Conservation (phyloP, 2,113 vertebrate species). For the Saimiri boliviensis region DNA sequence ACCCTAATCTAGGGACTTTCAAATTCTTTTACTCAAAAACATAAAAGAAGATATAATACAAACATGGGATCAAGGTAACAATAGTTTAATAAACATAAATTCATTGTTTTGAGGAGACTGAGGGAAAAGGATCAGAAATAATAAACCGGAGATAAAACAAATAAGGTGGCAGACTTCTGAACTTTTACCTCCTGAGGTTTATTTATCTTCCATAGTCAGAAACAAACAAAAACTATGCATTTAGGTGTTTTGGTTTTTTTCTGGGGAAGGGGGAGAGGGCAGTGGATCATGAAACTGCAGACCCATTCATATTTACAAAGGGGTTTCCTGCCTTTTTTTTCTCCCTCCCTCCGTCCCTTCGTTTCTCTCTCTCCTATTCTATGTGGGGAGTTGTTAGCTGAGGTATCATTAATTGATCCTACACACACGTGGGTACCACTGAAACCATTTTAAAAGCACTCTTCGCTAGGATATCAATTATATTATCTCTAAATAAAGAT, state of each 20-base stretch:
- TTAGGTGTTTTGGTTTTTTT: neutral
- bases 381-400: neutral
- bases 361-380: neutral
- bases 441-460: neutral
- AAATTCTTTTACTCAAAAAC: neutral
- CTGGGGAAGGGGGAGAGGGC: neutral
- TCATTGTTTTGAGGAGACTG: neutral
- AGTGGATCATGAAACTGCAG: neutral
- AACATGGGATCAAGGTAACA: neutral
- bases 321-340: neutral
- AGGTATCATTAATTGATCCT: neutral
- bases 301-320: neutral
- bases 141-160: neutral
- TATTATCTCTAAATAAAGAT: neutral
- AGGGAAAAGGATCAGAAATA: constrained; percentile 17
- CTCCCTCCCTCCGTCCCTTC: too few relatives aligned
- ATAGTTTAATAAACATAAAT: neutral
- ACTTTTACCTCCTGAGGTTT: neutral
- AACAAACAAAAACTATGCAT: neutral
- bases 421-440: neutral
- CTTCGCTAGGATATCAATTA: neutral
- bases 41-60: neutral
- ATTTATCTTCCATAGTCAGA: neutral
- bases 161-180: neutral
- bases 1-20: neutral